phyloP scores from a whole-genome alignment of 2,797 vertebrate species.

The Mastacembelus armatus region DNA sequence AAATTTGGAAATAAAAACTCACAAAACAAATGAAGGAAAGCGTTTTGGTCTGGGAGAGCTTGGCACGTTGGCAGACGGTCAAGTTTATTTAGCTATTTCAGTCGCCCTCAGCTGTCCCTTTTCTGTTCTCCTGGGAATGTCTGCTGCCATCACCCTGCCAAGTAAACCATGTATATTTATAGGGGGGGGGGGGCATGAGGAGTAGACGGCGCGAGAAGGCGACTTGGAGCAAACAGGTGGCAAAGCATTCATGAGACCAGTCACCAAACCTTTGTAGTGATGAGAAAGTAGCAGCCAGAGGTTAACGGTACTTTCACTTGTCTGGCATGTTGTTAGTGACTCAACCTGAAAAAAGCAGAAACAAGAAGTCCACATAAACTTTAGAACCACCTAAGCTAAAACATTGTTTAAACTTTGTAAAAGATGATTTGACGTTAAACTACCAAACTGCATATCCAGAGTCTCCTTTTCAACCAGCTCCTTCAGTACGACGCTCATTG shows the following conservation, averaged over 20 bases:
- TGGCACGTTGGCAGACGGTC: constrained; percentile 36
- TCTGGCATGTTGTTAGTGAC: background rate
- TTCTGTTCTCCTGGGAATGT: constrained; percentile 64
- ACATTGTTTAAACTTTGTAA: no score
- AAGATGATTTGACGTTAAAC: no score
- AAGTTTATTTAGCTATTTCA: constrained; percentile 82
- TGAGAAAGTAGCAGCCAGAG: constrained; percentile 40
- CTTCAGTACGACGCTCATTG: background rate
- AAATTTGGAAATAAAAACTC: constrained; percentile 56
- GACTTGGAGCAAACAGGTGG: constrained; percentile 41
- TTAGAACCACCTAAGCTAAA: no score
- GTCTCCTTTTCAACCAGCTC: background rate
- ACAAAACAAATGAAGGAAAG: constrained; percentile 44
- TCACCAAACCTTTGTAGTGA: constrained; percentile 58
- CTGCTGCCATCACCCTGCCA: constrained; percentile 55
- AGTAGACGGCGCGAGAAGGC: background rate
- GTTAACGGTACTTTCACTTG: constrained; percentile 37
- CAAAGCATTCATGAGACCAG: constrained; percentile 42
- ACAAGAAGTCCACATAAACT: background rate
- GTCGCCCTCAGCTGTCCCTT: constrained; percentile 79
- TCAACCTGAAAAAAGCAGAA: constrained; percentile 4
- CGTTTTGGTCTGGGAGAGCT: constrained; percentile 26
- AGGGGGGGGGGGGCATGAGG: background rate
- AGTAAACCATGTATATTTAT: constrained; percentile 69
- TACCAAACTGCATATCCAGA: no score